Conservation (phyloP, 2,888 invertebrate genomes). For the Nephrotoma flavescens region DNA sequence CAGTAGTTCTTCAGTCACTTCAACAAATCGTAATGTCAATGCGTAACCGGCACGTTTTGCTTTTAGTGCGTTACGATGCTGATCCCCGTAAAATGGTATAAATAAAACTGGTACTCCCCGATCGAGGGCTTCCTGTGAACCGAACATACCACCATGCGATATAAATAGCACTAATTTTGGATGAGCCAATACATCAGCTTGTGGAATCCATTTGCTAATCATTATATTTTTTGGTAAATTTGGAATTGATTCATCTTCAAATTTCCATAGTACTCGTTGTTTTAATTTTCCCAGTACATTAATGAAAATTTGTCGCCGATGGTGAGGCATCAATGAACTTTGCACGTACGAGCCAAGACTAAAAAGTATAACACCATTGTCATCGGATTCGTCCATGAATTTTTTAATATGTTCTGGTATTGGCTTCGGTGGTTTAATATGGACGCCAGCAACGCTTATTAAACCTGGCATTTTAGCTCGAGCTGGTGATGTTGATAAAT, state of each 20-base stretch:
- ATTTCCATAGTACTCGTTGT: slow-evolving; percentile 35
- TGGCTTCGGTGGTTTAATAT: slow-evolving; percentile 31
- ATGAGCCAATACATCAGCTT: slow-evolving; percentile 35
- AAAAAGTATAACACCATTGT: slow-evolving; percentile 34
- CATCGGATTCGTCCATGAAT: slow-evolving; percentile 28
- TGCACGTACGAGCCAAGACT: slow-evolving; percentile 24
- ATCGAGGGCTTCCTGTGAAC: slow-evolving; percentile 32
- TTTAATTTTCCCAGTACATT: slow-evolving; percentile 29
- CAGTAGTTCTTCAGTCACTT: slow-evolving; percentile 22
- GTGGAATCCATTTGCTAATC: slow-evolving; percentile 37
- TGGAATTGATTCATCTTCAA: slow-evolving; percentile 28
- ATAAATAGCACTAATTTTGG: slow-evolving; percentile 32
- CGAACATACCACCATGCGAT: slow-evolving; percentile 32
- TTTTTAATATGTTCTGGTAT: slow-evolving; percentile 26
- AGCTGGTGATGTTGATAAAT: slow-evolving; percentile 32
- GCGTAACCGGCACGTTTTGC: slow-evolving; percentile 27
- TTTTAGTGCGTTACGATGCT: slow-evolving; percentile 28
- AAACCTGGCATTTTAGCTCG: slow-evolving; percentile 32
- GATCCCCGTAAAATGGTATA: slow-evolving; percentile 19
- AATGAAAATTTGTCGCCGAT: slow-evolving; percentile 27
- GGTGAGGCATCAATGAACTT: slow-evolving; percentile 21
- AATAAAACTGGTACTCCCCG: slow-evolving; percentile 33
- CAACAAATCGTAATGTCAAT: slow-evolving; percentile 23
- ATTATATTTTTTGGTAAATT: slow-evolving; percentile 31
- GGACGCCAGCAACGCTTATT: slow-evolving; percentile 40